phyloP scores from a whole-genome alignment of 2,888 invertebrate genomes.

The Adela reaumurella region DNA sequence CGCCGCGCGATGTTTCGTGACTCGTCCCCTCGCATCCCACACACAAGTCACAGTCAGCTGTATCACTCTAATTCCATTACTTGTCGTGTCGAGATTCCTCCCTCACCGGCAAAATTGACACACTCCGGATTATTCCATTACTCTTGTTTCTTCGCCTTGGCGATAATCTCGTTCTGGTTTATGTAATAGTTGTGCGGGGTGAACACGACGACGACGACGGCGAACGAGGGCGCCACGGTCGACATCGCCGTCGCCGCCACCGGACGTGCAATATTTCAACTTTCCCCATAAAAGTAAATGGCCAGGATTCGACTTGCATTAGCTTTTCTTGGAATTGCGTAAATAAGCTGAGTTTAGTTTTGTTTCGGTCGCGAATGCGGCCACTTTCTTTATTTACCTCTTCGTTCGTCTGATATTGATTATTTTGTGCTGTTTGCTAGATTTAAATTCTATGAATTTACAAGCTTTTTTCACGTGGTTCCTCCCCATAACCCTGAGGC shows the following conservation, averaged over 20 bases:
- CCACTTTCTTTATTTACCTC: too few relatives aligned
- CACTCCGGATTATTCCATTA: not conserved
- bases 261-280: not conserved
- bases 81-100: not conserved
- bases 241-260: not conserved
- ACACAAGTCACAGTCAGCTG: not conserved
- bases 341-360: too few relatives aligned
- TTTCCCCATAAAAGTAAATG: not conserved
- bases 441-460: too few relatives aligned
- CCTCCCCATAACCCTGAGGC: too few relatives aligned
- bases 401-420: too few relatives aligned
- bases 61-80: not conserved
- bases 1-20: too few relatives aligned
- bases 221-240: not conserved
- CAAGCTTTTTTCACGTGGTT: too few relatives aligned
- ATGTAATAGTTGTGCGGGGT: not conserved
- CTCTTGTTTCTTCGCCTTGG: not conserved
- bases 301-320: not conserved
- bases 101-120: not conserved
- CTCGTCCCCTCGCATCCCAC: too few relatives aligned
- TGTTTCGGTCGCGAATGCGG: not conserved
- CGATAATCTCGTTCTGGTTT: not conserved
- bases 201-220: too few relatives aligned
- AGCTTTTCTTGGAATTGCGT: not conserved
- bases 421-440: too few relatives aligned